phyloP scores from a whole-genome alignment of 2,888 invertebrate species.

The Parnassius smintheus region DNA sequence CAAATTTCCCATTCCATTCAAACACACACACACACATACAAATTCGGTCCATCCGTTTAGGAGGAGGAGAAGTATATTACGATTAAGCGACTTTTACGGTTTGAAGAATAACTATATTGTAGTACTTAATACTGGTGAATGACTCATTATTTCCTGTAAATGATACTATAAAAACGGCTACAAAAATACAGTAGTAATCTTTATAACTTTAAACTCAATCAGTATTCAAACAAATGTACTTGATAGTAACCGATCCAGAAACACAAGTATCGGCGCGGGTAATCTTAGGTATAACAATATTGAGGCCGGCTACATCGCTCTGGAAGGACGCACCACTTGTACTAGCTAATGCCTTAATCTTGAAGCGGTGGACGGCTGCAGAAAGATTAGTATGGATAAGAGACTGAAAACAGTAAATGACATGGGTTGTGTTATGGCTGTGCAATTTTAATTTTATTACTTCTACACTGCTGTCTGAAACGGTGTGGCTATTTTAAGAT shows the following conservation, averaged over 20 bases:
- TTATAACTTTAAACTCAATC: not conserved
- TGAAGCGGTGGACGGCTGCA: slow-evolving; percentile 68
- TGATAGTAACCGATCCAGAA: slow-evolving; percentile 14
- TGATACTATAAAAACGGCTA: not conserved
- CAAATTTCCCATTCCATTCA: no score
- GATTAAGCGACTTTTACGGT: no score
- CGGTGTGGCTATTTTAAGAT: no score
- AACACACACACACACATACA: no score
- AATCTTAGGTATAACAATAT: slow-evolving; percentile 47
- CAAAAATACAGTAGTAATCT: not conserved
- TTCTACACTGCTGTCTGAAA: no score
- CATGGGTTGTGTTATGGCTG: no score
- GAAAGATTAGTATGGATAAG: slow-evolving; percentile 48
- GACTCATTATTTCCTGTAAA: not conserved
- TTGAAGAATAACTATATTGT: no score
- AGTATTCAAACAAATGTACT: not conserved
- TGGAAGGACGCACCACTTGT: slow-evolving; percentile 42
- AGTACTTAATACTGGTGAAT: no score
- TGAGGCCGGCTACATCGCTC: slow-evolving; percentile 46
- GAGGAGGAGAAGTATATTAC: no score
- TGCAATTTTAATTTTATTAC: no score
- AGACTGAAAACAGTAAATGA: slow-evolving; percentile 18
- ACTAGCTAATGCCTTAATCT: slow-evolving; percentile 77
- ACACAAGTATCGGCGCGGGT: slow-evolving; percentile 22
- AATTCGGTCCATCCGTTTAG: no score